These are phyloP conservation scores for Epicampocera succincta DNA, from an alignment of 2,888 invertebrate genomes.

Conservation along the genomic window DNA sequence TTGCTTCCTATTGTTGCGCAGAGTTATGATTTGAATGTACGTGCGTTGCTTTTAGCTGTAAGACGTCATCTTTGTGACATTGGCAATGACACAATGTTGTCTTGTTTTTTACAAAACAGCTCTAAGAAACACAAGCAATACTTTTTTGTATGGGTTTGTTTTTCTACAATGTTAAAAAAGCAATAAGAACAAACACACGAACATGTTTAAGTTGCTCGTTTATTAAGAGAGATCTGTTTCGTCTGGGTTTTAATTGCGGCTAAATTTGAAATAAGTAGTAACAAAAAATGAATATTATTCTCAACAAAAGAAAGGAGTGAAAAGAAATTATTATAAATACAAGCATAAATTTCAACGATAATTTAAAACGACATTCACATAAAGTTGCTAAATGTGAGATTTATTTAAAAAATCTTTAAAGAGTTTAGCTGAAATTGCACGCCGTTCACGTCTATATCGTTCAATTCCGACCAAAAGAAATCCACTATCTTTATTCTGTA, in stretches of 20 bases:
- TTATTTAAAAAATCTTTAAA: too few relatives aligned
- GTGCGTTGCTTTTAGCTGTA: slow-evolving; percentile 37
- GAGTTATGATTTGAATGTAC: slow-evolving; percentile 36
- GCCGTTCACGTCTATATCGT: too few relatives aligned
- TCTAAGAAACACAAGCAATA: slow-evolving; percentile 55
- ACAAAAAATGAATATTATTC: slow-evolving; percentile 19
- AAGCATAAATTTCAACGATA: too few relatives aligned
- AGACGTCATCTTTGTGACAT: slow-evolving; percentile 61
- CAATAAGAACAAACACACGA: slow-evolving; percentile 45
- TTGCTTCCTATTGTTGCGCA: slow-evolving; percentile 42
- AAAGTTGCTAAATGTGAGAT: too few relatives aligned
- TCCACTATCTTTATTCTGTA: too few relatives aligned
- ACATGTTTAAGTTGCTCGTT: slow-evolving; percentile 34
- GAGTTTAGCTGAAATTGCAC: too few relatives aligned
- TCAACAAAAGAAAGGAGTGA: slow-evolving; percentile 15
- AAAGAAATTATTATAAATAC: slow-evolving; percentile 12
- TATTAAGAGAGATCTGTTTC: slow-evolving; percentile 34
- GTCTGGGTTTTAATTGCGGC: slow-evolving; percentile 42
- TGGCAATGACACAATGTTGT: slow-evolving; percentile 65
- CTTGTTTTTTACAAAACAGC: slow-evolving; percentile 39
- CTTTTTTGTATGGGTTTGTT: slow-evolving; percentile 25
- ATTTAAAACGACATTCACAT: too few relatives aligned
- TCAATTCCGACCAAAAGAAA: too few relatives aligned
- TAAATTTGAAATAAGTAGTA: slow-evolving; percentile 36
- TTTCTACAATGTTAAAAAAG: slow-evolving; percentile 39